Evolutionary conservation across 1,140 invertebrate species (phyloP).

Genomic region (Pseudomyrmex gracilis): DNA sequence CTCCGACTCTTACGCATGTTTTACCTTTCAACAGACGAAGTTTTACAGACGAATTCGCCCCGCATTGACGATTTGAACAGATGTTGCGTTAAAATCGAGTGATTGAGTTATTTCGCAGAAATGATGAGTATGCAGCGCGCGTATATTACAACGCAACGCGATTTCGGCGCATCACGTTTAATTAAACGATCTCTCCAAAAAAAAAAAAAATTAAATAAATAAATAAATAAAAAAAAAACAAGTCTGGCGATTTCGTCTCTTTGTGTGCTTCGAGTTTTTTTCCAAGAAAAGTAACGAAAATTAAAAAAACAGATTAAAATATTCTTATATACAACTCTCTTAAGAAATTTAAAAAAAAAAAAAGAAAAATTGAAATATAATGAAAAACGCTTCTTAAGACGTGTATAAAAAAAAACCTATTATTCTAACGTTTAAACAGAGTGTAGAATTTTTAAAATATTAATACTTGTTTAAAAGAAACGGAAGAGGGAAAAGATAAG

Average conservation of each 20-base stretch:
- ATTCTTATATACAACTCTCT: constrained; percentile 32
- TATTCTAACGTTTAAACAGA: constrained; percentile 78
- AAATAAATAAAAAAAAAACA: not conserved
- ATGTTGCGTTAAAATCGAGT: constrained; percentile 52
- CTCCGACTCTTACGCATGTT: constrained; percentile 64
- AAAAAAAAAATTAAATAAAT: too few relatives aligned
- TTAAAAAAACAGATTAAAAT: constrained; percentile 18
- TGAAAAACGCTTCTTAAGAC: constrained; percentile 78
- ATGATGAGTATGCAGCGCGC: constrained; percentile 26
- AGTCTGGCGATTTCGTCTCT: constrained; percentile 52
- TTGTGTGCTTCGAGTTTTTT: constrained; percentile 39
- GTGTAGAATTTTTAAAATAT: constrained; percentile 75
- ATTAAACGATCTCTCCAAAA: constrained; percentile 29
- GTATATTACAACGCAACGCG: constrained; percentile 38
- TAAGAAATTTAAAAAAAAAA: constrained; percentile 47
- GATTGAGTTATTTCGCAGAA: constrained; percentile 65
- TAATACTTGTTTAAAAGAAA: constrained; percentile 75
- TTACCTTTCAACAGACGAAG: constrained; percentile 47
- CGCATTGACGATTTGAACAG: constrained; percentile 40
- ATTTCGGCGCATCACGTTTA: constrained; percentile 63
- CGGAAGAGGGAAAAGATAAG: constrained; percentile 42
- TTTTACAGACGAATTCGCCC: constrained; percentile 40
- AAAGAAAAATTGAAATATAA: constrained; percentile 71
- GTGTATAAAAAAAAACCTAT: constrained; percentile 74
- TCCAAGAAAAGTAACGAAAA: not conserved